Base-by-base conservation (phyloP, 2,888 invertebrate species). In the Kryphioiulus occultus region DNA sequence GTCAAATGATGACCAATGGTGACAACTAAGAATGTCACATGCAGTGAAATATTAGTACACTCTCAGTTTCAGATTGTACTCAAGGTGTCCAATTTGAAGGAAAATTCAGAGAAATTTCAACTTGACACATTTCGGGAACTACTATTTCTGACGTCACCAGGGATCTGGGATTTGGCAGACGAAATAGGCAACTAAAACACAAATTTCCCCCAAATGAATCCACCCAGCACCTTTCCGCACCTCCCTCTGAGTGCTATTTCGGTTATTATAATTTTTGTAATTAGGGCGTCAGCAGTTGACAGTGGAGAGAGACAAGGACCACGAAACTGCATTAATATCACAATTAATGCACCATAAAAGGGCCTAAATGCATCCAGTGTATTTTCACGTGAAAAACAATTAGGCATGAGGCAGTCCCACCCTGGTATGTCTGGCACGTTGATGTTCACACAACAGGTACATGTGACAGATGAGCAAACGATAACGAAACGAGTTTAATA, bases 271-370 rank as follows among this genome's bases (percentile, higher is more conserved):
- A 78, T 78, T 78, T 35, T 22, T 78, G 78, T 78, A 78, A 78
- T 78, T 78, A 78, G 78, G 78, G 78, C 78, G 78, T 78, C 78
- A 78, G 78, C 78, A 15, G 78, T 78, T 78, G 30, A 78, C 26
- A 30, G 78, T 22, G 26, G 68, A 68, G 35, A 44, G 15, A 9
- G 78, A 78, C 78, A 78, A 78, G 78, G 78, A 78, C 78, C 78
- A 78, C 78, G 30, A 78, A 78, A 78, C 78, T 78, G 78, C 78
- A 78, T 78, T 78, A 78, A 78, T 78, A 78, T 78, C 10, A 78
- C 78, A 78, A 78, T 78, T 78, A 78, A 78, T 26, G 78, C 78
- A 26, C 15, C 26, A 30, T 78, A 78, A 78, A 78, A 78, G 30
- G 78, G 15, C 78, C 78, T 15, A 78, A 78, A 78, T 78, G 78